Evolutionary conservation across 2,888 invertebrate genomes (phyloP).

Genomic region (Nomada fucata): DNA sequence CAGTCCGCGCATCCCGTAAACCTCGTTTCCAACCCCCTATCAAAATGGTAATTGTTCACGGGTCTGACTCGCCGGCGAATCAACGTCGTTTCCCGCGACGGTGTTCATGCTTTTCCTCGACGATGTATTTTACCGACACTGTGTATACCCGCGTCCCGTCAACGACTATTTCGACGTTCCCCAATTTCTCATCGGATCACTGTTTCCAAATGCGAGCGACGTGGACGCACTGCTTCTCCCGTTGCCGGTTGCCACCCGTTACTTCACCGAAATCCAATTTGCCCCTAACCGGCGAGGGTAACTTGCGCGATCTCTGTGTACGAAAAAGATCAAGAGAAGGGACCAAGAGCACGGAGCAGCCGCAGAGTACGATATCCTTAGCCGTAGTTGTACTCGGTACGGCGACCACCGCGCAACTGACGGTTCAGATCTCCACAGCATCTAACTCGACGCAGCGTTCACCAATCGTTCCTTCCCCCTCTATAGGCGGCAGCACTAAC

Average conservation of each 20-base stretch:
- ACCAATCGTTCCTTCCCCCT: slow-evolving; percentile 80
- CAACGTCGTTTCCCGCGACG: background rate
- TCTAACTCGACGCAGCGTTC: slow-evolving; percentile 81
- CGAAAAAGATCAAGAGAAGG: background rate
- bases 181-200: slow-evolving; percentile 20
- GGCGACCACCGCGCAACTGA: slow-evolving; percentile 82
- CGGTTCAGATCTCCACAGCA: slow-evolving; percentile 79
- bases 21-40: slow-evolving; percentile 17
- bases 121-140: background rate
- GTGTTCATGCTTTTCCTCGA: slow-evolving; percentile 14
- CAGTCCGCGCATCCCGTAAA: slow-evolving; percentile 31
- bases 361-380: slow-evolving; percentile 36
- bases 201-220: slow-evolving; percentile 31
- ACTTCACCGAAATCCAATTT: slow-evolving; percentile 31
- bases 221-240: slow-evolving; percentile 6
- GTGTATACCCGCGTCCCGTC: slow-evolving; percentile 20
- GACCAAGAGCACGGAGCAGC: background rate
- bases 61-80: slow-evolving; percentile 26
- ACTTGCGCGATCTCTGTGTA: background rate
- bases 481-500: slow-evolving; percentile 66
- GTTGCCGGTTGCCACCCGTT: too few relatives aligned
- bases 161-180: background rate
- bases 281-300: background rate
- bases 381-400: slow-evolving; percentile 72
- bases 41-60: slow-evolving; percentile 40